phyloP scores from a whole-genome alignment of 1,140 invertebrate species.

The Drosophila nebulosa region DNA sequence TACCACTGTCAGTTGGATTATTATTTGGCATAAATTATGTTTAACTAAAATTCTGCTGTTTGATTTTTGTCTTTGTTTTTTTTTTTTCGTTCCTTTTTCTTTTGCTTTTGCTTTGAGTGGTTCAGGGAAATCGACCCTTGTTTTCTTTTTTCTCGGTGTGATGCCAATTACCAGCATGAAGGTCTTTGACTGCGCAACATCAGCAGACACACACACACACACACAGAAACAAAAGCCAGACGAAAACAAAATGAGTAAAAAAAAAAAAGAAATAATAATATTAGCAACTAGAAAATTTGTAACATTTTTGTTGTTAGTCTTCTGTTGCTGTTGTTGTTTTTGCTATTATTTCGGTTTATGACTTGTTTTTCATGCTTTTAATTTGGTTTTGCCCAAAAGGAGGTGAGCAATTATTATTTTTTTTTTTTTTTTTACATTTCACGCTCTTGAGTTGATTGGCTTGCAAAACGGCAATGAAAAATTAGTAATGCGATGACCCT shows the following conservation, averaged over 20 bases:
- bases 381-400: conserved; percentile 61
- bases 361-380: conserved; percentile 76
- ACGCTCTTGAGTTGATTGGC: conserved; percentile 74
- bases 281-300: conserved; percentile 65
- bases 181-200: conserved; percentile 77
- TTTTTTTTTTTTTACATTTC: conserved; percentile 54
- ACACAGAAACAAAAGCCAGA: no score
- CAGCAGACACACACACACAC: conserved; percentile 17
- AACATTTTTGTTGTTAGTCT: conserved; percentile 61
- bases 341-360: conserved; percentile 49
- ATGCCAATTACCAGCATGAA: conserved; percentile 76
- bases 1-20: conserved; percentile 16
- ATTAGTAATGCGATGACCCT: neutral
- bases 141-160: neutral
- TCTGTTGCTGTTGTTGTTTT: conserved; percentile 33
- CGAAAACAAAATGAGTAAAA: neutral
- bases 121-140: conserved; percentile 46
- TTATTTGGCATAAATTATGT: conserved; percentile 66
- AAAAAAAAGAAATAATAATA: conserved; percentile 5
- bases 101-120: conserved; percentile 1
- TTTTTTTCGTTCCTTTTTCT: conserved; percentile 12
- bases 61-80: conserved; percentile 41
- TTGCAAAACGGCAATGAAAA: conserved; percentile 74
- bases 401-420: conserved; percentile 56
- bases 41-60: conserved; percentile 43